Evolutionary conservation across 1,140 invertebrate species (phyloP).

Genomic region (Augochlora pura): DNA sequence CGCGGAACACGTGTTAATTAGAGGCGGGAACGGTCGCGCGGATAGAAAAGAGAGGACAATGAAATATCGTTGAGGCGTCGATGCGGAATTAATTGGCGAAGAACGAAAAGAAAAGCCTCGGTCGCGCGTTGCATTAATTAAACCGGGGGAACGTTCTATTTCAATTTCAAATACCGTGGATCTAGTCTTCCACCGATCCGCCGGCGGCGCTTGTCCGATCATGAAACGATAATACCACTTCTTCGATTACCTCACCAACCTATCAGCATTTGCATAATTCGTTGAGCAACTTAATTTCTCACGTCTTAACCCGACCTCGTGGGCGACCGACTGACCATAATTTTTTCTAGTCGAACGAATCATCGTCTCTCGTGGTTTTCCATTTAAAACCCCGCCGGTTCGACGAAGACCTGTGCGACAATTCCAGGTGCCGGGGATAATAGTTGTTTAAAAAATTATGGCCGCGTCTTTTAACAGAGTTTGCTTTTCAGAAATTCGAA

Average conservation of each 20-base stretch:
- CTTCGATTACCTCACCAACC: conserved; percentile 43
- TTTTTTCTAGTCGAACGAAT: neutral
- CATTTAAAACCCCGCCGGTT: neutral
- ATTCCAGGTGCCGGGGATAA: too few species aligned
- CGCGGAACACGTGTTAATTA: conserved; percentile 30
- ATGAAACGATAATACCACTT: conserved; percentile 56
- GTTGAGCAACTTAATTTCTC: conserved; percentile 56
- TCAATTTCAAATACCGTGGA: conserved; percentile 59
- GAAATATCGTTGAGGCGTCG: conserved; percentile 9
- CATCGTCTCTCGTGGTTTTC: neutral
- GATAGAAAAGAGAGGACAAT: conserved; percentile 9
- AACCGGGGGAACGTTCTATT: conserved; percentile 47
- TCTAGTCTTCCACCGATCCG: neutral
- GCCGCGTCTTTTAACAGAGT: too few species aligned
- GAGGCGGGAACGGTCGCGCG: neutral
- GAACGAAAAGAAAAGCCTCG: neutral
- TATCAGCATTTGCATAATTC: conserved; percentile 61
- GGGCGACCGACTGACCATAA: conserved; percentile 15
- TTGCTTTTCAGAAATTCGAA: too few species aligned
- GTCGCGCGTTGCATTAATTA: conserved; percentile 43
- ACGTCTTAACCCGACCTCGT: conserved; percentile 9
- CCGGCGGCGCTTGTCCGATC: conserved; percentile 30
- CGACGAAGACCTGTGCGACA: neutral
- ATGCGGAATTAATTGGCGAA: conserved; percentile 35
- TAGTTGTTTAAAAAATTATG: too few species aligned